phyloP scores from a whole-genome alignment of 2,113 vertebrate species.

The Etia nguti region DNA sequence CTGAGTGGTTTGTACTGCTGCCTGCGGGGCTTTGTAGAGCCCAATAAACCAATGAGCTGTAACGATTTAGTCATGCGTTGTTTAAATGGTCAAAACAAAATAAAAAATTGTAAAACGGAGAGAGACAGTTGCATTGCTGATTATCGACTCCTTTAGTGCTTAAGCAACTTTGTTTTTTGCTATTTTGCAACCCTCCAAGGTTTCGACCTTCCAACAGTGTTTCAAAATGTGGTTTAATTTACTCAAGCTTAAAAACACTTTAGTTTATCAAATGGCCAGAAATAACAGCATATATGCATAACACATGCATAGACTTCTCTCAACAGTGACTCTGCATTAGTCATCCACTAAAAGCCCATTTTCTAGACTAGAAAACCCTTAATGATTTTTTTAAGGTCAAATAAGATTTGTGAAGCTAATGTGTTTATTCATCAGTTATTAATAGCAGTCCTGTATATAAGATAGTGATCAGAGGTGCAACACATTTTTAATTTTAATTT shows the following conservation, averaged over 20 bases:
- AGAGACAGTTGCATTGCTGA: neutral
- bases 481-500: neutral
- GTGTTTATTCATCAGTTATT: neutral
- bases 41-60: neutral
- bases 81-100: neutral
- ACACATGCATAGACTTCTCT: neutral
- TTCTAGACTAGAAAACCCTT: neutral
- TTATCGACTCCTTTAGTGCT: neutral
- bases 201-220: rapidly evolving
- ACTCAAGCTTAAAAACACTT: neutral
- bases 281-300: neutral
- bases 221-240: neutral
- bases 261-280: neutral
- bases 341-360: neutral
- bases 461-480: neutral
- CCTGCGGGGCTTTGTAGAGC: neutral
- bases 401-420: neutral
- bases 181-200: neutral
- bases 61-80: neutral
- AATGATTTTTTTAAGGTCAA: neutral
- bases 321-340: neutral
- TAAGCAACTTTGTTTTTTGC: neutral
- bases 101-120: neutral
- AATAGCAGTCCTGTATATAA: neutral
- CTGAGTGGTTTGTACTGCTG: neutral